Evolutionary conservation across 2,797 vertebrate genomes (phyloP), one percentile per base, ranked within the genome.

Genomic region (Pseudochaenichthys georgianus): DNA sequence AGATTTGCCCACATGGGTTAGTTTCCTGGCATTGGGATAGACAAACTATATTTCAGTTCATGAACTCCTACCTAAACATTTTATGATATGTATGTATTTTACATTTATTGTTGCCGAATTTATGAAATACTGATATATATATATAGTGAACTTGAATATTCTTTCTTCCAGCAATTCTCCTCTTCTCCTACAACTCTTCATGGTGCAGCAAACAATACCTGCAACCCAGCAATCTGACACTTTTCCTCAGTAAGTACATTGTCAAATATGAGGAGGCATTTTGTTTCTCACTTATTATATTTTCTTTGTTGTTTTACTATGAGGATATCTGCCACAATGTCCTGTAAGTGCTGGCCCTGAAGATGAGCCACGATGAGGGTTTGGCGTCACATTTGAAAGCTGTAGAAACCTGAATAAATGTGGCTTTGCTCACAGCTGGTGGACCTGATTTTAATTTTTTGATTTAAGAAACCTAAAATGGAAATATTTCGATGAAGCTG

Each of bases 231-330:
- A 85, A 79, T 82, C 79, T 66, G 45, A 51, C 53, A 68, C 23
- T 48, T 70, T 65, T 31, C 54, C 38, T 51, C 2, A 50, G 63
- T n/a, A 73, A 63, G 83, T 45, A 23, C 23, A 63, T 71, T 41
- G 11, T 69, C 46, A 73, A 50, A 80, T 41, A 70, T 54, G 47
- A 17, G 38, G 31, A 51, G 13, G 16, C 6, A 17, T 67, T 80
- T 21, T 69, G 45, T 80, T 80, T 82, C 72, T 78, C 75, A 77
- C 73, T 62, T 59, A 80, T 82, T 76, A 70, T 3, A 64, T 53
- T 64, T 82, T 74, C 23, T 76, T 70, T 51, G 31, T 57, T 64
- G 50, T 78, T 77, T 85, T 43, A 70, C 8, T 31, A 48, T 50
- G 57, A 77, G 28, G 13, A 64, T 67, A 67, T 60, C 54, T 70